Percentiles rank a stretch among this genome's conserved stretches.
Conservation (phyloP, 1,140 invertebrate species). For the Bombyx mandarina region DNA sequence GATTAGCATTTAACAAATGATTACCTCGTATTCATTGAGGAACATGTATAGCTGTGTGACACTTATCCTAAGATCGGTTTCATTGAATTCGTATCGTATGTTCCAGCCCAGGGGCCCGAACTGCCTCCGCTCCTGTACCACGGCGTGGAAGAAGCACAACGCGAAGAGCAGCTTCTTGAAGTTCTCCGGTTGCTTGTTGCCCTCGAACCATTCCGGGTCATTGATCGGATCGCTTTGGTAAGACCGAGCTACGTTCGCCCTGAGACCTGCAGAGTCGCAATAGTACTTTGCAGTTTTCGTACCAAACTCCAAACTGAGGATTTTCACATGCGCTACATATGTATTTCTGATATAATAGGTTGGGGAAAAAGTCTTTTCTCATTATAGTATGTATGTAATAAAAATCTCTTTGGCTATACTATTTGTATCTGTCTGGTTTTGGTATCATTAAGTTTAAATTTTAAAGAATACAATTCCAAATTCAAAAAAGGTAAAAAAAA, state of each 20-base stretch:
- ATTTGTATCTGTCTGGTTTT: no score
- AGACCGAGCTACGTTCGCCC: conserved; percentile 82
- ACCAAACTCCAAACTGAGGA: no score
- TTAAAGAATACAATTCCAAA: no score
- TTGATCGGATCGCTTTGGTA: conserved; percentile 90
- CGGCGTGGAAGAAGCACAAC: conserved; percentile 95
- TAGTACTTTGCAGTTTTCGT: no score
- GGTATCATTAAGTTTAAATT: no score
- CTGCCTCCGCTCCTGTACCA: conserved; percentile 89
- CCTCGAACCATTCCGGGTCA: conserved; percentile 90
- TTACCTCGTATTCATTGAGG: conserved; percentile 84
- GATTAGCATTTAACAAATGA: conserved; percentile 5
- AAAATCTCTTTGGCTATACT: no score
- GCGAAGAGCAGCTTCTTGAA: conserved; percentile 93
- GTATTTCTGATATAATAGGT: no score
- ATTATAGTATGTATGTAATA: no score
- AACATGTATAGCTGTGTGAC: conserved; percentile 91
- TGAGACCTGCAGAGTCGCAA: conserved; percentile 61
- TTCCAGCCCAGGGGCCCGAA: conserved; percentile 97
- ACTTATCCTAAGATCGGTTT: conserved; percentile 92
- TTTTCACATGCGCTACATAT: no score
- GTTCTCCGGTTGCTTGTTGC: conserved; percentile 79
- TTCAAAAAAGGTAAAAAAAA: no score
- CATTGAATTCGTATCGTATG: conserved; percentile 95
- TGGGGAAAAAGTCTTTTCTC: no score